phyloP scores from a whole-genome alignment of 1,140 invertebrate species.

The Drosophila kanapiae region DNA sequence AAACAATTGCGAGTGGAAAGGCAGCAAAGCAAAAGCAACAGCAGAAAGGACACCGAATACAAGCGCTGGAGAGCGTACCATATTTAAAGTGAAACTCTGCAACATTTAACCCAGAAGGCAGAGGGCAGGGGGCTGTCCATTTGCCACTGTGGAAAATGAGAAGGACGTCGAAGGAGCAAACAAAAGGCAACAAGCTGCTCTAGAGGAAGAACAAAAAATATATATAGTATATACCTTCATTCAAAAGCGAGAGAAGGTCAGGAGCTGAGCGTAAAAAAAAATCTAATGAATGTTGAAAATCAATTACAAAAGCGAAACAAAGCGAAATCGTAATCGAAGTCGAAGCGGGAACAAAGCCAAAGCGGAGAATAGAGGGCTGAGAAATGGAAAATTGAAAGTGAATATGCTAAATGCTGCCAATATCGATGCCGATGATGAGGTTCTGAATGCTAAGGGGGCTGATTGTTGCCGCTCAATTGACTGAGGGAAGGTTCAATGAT shows the following conservation, averaged over 20 bases:
- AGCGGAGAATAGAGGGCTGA: background rate
- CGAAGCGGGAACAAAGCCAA: slow-evolving; percentile 25
- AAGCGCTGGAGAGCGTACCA: slow-evolving; percentile 31
- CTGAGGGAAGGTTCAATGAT: slow-evolving; percentile 32
- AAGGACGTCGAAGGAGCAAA: slow-evolving; percentile 51
- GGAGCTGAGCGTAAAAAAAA: slow-evolving; percentile 34
- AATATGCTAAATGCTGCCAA: slow-evolving; percentile 68
- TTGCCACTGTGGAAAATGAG: slow-evolving; percentile 12
- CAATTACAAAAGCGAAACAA: slow-evolving; percentile 70
- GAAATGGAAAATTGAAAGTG: slow-evolving; percentile 63
- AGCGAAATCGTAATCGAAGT: slow-evolving; percentile 17
- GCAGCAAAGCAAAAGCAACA: background rate
- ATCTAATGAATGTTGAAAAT: slow-evolving; percentile 78
- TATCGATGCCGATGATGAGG: slow-evolving; percentile 6
- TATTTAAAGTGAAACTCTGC: slow-evolving; percentile 71
- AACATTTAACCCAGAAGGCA: slow-evolving; percentile 66
- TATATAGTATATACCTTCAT: slow-evolving; percentile 4
- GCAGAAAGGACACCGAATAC: slow-evolving; percentile 12
- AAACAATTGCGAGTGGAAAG: slow-evolving; percentile 58
- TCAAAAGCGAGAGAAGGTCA: slow-evolving; percentile 31
- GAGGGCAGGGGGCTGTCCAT: slow-evolving; percentile 3
- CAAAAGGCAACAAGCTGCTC: slow-evolving; percentile 50
- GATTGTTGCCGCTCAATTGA: slow-evolving; percentile 44
- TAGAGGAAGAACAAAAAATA: slow-evolving; percentile 19
- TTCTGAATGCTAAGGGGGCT: slow-evolving; percentile 15